Conservation (phyloP, 1,140 invertebrate genomes). For the Grapholita molesta region DNA sequence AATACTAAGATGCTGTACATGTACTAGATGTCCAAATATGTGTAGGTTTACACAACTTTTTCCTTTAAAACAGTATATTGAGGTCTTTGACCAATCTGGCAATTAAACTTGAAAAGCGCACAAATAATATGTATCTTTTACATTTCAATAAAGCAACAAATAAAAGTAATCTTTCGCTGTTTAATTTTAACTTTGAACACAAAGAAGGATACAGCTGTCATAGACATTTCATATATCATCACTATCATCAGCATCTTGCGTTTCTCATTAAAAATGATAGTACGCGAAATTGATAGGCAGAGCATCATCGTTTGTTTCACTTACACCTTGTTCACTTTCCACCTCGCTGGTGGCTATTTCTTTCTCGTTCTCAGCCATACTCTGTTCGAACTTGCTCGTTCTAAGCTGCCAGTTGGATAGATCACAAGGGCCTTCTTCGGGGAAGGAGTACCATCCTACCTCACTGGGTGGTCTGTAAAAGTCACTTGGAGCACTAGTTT, state of each 20-base stretch:
- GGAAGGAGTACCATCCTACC: neutral
- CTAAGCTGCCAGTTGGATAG: slow-evolving; percentile 55
- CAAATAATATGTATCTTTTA: neutral
- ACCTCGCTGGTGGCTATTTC: slow-evolving; percentile 40
- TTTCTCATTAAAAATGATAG: slow-evolving; percentile 61
- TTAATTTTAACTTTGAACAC: too few species aligned
- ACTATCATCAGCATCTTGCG: neutral
- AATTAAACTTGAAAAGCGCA: neutral
- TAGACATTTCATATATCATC: too few species aligned
- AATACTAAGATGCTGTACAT: neutral
- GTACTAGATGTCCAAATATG: neutral
- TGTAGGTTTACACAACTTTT: neutral
- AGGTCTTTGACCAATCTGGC: neutral
- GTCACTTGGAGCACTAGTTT: neutral
- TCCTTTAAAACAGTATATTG: neutral
- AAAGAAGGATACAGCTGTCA: too few species aligned
- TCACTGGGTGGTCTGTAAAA: neutral
- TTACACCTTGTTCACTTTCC: slow-evolving; percentile 48
- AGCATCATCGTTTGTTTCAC: slow-evolving; percentile 32
- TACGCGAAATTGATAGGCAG: slow-evolving; percentile 73
- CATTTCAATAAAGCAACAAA: too few species aligned
- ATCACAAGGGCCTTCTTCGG: slow-evolving; percentile 51
- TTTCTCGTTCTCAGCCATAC: slow-evolving; percentile 23
- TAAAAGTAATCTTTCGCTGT: too few species aligned
- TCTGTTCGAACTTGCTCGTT: slow-evolving; percentile 28